Conservation (phyloP, 2,113 vertebrate species). For the Pelecanoides urinatrix region DNA sequence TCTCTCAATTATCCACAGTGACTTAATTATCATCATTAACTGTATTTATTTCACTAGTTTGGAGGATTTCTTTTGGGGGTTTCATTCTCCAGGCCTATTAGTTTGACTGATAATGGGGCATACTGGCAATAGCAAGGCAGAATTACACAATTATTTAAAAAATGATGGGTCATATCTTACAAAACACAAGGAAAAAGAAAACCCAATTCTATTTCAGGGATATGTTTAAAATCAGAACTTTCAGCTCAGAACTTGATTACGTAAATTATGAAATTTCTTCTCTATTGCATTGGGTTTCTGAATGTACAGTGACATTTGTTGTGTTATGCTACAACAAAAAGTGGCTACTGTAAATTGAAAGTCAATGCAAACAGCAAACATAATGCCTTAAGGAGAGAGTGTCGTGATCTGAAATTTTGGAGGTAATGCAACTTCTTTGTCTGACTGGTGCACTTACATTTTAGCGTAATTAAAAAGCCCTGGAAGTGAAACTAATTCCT, state of each 20-base stretch:
- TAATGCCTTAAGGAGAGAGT: not conserved
- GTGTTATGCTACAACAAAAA: not conserved
- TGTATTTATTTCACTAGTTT: conserved; percentile 66
- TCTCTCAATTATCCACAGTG: conserved; percentile 62
- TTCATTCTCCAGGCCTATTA: conserved; percentile 49
- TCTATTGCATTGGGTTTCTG: not conserved
- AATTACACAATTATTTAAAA: not conserved
- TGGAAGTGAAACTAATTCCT: conserved; percentile 42
- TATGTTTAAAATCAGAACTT: not conserved
- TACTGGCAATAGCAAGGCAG: not conserved
- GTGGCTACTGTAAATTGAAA: not conserved
- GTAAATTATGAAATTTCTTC: not conserved
- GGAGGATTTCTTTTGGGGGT: conserved; percentile 56
- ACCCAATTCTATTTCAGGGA: not conserved
- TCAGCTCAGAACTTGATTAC: not conserved
- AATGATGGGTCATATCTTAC: not conserved
- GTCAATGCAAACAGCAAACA: not conserved
- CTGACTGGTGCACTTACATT: not conserved
- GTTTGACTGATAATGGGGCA: conserved; percentile 39
- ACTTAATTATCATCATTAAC: conserved; percentile 69
- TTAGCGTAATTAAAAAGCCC: conserved; percentile 1
- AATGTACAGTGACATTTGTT: not conserved
- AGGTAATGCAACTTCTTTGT: conserved; percentile 9
- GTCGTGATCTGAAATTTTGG: not conserved
- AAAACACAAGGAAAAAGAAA: not conserved